phyloP scores from a whole-genome alignment of 1,140 invertebrate genomes.

The Drosophila sucinea region DNA sequence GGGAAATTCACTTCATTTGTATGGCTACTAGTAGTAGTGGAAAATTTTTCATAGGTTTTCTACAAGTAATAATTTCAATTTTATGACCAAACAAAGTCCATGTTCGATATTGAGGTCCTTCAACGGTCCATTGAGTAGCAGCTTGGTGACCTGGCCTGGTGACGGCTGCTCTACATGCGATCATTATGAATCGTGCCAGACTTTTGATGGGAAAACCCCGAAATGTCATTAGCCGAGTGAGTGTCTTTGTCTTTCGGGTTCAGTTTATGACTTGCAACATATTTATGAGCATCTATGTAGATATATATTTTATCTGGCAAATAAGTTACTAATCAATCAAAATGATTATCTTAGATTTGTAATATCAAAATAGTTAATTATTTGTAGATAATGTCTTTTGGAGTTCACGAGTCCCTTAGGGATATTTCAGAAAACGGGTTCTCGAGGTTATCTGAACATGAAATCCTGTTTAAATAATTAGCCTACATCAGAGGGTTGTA shows the following conservation, averaged over 20 bases:
- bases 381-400: too few species aligned
- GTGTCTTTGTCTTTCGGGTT: conserved; percentile 41
- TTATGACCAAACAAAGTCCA: conserved; percentile 62
- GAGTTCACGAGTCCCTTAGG: too few species aligned
- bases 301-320: not conserved
- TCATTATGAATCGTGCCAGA: conserved; percentile 77
- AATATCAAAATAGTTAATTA: too few species aligned
- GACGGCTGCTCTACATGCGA: conserved; percentile 38
- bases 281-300: conserved; percentile 22
- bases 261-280: conserved; percentile 56
- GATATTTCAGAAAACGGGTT: too few species aligned
- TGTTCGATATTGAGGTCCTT: not conserved
- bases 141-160: not conserved
- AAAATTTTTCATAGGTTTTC: conserved; percentile 51
- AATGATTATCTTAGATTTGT: not conserved
- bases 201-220: conserved; percentile 78
- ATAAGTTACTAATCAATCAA: not conserved
- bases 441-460: too few species aligned
- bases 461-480: too few species aligned
- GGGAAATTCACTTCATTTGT: conserved; percentile 74
- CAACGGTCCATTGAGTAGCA: conserved; percentile 60
- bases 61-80: conserved; percentile 24
- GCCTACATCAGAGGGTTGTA: too few species aligned
- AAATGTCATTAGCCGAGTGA: conserved; percentile 71
- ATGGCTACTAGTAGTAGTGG: conserved; percentile 34